Percentiles rank a stretch among this genome's conserved stretches.
These are phyloP conservation scores for Monopis laevigella DNA, from an alignment of 2,888 invertebrate genomes.

Conservation along the genomic window DNA sequence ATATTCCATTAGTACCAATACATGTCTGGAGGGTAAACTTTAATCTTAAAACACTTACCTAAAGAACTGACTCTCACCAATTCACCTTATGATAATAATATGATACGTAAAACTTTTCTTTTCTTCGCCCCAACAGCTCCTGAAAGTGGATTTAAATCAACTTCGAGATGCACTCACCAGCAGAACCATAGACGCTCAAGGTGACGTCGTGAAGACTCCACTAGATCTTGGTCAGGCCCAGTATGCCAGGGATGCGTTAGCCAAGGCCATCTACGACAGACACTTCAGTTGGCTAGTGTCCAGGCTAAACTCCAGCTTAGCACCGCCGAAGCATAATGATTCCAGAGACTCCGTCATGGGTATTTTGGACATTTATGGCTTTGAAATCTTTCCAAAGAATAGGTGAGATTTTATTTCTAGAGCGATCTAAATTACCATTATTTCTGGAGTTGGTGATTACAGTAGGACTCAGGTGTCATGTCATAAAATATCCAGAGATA, in stretches of 20 bases:
- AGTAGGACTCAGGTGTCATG: too few species aligned
- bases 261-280: constrained; percentile 91
- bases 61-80: too few species aligned
- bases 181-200: constrained; percentile 86
- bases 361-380: constrained; percentile 93
- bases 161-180: constrained; percentile 80
- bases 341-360: constrained; percentile 80
- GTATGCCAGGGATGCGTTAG: constrained; percentile 88
- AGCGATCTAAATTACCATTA: too few species aligned
- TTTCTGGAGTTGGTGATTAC: too few species aligned
- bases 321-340: constrained; percentile 66
- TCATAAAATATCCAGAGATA: too few species aligned
- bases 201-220: constrained; percentile 84
- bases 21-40: too few species aligned
- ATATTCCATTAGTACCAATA: too few species aligned
- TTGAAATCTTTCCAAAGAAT: constrained; percentile 91
- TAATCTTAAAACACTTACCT: too few species aligned
- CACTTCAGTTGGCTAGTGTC: constrained; percentile 91
- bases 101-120: too few species aligned
- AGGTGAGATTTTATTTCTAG: constrained; percentile 69
- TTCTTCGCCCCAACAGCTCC: too few species aligned
- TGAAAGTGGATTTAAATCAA: constrained; percentile 74
- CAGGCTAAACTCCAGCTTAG: constrained; percentile 79
- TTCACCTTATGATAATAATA: too few species aligned
- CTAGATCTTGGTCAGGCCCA: constrained; percentile 82